Conservation (phyloP, 2,797 vertebrate genomes). For the Picus viridis region DNA sequence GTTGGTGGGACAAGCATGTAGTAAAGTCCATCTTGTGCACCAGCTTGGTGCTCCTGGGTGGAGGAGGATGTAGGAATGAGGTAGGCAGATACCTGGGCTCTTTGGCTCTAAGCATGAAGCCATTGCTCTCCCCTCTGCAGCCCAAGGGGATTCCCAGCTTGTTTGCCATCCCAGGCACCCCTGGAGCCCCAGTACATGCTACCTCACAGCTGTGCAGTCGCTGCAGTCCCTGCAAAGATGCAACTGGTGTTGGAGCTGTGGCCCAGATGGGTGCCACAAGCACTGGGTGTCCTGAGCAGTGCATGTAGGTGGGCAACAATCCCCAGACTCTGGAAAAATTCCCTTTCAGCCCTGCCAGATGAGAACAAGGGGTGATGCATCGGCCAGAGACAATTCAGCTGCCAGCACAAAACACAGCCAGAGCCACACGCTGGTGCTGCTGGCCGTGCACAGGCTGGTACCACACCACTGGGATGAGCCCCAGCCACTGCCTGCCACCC, state of each 20-base stretch:
- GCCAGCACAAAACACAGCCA: background rate
- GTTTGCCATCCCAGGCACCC: background rate
- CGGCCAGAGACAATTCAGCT: rapidly evolving
- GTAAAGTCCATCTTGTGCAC: background rate
- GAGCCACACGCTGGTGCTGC: rapidly evolving
- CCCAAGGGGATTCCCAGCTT: background rate
- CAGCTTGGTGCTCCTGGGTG: background rate
- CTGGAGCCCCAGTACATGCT: background rate
- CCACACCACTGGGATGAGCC: rapidly evolving
- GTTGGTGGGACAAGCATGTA: rapidly evolving
- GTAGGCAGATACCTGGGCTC: background rate
- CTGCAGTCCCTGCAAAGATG: no score
- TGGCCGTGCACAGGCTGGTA: slow-evolving; percentile 1
- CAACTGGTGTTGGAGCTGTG: rapidly evolving
- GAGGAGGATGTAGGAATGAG: background rate
- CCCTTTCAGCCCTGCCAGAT: background rate
- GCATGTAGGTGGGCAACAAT: background rate
- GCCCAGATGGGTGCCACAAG: background rate
- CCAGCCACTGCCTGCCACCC: background rate
- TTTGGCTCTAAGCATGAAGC: background rate
- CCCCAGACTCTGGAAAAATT: background rate
- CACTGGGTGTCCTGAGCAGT: background rate
- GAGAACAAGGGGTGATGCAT: background rate
- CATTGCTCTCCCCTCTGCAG: background rate
- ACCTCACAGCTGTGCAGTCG: background rate